Conservation (phyloP, 2,888 invertebrate genomes). For the Drosophila prostipennis region DNA sequence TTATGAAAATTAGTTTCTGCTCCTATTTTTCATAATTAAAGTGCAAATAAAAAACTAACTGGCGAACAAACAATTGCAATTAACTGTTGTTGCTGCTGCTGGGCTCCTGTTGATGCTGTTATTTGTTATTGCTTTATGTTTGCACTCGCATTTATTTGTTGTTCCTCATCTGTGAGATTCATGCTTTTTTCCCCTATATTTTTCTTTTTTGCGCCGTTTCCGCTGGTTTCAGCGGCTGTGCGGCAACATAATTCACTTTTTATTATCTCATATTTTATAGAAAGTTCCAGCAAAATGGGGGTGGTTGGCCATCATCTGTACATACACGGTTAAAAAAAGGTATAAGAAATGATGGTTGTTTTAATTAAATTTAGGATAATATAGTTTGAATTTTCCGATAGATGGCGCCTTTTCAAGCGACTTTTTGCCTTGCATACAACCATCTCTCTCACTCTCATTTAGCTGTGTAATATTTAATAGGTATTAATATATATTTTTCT, state of each 20-base stretch:
- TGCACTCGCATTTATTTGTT: slow-evolving; percentile 29
- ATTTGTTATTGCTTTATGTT: slow-evolving; percentile 37
- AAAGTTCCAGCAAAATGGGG: slow-evolving; percentile 37
- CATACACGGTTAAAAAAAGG: not conserved
- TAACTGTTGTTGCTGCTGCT: slow-evolving; percentile 48
- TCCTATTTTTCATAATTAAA: slow-evolving; percentile 72
- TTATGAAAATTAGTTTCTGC: slow-evolving; percentile 70
- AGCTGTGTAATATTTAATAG: too few species aligned
- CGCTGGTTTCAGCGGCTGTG: slow-evolving; percentile 43
- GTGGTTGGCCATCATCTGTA: not conserved
- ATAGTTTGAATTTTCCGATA: too few species aligned
- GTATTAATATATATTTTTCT: too few species aligned
- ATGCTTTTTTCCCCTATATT: slow-evolving; percentile 5
- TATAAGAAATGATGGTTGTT: too few species aligned
- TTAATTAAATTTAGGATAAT: too few species aligned
- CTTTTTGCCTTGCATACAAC: too few species aligned
- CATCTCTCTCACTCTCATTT: too few species aligned
- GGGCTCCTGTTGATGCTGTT: slow-evolving; percentile 32
- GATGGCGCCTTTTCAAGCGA: too few species aligned
- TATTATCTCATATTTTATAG: slow-evolving; percentile 76
- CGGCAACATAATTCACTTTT: slow-evolving; percentile 74
- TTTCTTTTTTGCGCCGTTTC: not conserved
- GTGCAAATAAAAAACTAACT: slow-evolving; percentile 74
- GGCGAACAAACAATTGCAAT: slow-evolving; percentile 73
- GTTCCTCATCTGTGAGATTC: slow-evolving; percentile 3